These are phyloP conservation scores for Setipinna tenuifilis DNA, from an alignment of 2,797 vertebrate species.

Conservation along the genomic window DNA sequence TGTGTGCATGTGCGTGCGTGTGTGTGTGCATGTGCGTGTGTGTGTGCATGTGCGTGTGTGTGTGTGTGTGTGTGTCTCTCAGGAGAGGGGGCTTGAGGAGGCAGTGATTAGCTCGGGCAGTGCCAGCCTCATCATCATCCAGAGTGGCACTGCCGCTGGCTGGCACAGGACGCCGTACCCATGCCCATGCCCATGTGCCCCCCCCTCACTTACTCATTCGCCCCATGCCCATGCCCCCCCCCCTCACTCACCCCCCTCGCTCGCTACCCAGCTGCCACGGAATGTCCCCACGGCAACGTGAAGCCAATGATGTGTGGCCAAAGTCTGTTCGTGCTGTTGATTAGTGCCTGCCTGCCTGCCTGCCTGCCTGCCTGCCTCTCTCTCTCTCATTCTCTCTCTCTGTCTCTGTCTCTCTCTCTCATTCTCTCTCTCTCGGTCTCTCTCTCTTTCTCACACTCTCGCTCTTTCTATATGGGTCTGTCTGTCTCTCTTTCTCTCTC, in stretches of 20 bases:
- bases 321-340: slow-evolving; percentile 9
- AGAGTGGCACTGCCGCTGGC: not conserved
- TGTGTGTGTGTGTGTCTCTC: not conserved
- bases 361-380: not conserved
- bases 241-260: not conserved
- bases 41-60: not conserved
- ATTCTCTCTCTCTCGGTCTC: not conserved
- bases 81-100: not conserved
- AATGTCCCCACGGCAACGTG: not conserved
- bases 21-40: not conserved
- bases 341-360: not conserved
- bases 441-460: not conserved
- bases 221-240: not conserved
- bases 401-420: not conserved
- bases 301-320: slow-evolving; percentile 10
- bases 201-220: not conserved
- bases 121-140: not conserved
- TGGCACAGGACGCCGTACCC: not conserved
- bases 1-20: too few relatives aligned
- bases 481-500: not conserved
- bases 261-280: not conserved
- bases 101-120: not conserved
- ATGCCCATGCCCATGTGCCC: too few relatives aligned
- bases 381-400: not conserved
- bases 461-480: not conserved